Conservation (phyloP, 37 sponge, comb jelly and placozoan genomes). For the Theonella swinhoei region DNA sequence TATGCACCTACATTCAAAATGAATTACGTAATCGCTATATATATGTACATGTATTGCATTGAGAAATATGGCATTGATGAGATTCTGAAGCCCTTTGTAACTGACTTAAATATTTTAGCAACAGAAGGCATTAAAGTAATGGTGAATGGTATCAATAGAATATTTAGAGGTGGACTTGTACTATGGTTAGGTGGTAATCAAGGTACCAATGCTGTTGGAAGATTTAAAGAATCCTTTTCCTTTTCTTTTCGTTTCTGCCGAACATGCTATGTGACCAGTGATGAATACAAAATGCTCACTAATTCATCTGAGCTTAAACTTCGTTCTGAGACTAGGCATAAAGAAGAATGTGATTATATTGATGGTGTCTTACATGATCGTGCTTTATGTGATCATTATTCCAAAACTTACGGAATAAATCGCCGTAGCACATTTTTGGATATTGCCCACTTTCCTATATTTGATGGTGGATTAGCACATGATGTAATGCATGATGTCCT, state of each 20-base stretch:
- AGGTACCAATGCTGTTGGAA: constrained; percentile 13
- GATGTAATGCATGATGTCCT: constrained; percentile 48
- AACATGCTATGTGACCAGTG: constrained; percentile 24
- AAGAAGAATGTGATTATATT: background rate
- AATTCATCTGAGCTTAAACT: background rate
- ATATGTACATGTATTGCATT: too few species aligned
- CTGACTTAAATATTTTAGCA: constrained; percentile 26
- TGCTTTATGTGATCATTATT: background rate
- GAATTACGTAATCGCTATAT: too few species aligned
- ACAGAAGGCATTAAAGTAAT: constrained; percentile 10
- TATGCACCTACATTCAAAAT: too few species aligned
- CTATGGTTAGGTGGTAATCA: too few species aligned
- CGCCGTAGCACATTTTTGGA: background rate
- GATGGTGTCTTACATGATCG: too few species aligned
- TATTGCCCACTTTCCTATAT: constrained; percentile 1
- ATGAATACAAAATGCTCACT: background rate
- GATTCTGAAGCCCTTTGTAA: constrained; percentile 28
- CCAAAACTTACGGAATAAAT: constrained; percentile 28
- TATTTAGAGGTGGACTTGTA: constrained; percentile 30
- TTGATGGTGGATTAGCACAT: constrained; percentile 39
- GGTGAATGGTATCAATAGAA: background rate
- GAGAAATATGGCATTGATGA: too few species aligned
- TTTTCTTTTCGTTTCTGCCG: constrained; percentile 37
- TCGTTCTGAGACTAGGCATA: background rate
- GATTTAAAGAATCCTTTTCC: too few species aligned